These are phyloP conservation scores for Netelia inedita DNA, from an alignment of 2,888 invertebrate species.

Conservation along the genomic window DNA sequence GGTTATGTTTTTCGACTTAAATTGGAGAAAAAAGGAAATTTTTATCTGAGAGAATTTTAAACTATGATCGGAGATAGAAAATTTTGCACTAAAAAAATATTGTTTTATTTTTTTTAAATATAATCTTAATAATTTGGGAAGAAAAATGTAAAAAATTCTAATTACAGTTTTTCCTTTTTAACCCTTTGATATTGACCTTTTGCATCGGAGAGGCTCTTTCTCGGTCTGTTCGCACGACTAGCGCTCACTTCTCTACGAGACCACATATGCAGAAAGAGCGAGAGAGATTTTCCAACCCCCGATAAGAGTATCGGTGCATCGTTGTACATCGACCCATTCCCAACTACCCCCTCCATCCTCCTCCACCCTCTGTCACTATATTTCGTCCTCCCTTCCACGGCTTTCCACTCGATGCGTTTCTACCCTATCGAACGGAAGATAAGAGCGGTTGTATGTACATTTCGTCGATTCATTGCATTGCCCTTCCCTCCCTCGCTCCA, in stretches of 20 bases:
- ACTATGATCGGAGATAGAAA: too few species aligned
- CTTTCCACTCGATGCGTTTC: conserved; percentile 53
- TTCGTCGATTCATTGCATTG: conserved; percentile 46
- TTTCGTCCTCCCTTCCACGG: neutral
- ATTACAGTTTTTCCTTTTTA: conserved; percentile 60
- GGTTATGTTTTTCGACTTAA: too few species aligned
- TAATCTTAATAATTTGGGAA: too few species aligned
- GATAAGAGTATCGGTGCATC: conserved; percentile 23
- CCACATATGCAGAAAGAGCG: neutral
- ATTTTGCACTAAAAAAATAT: too few species aligned
- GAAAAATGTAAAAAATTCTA: too few species aligned
- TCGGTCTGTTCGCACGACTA: conserved; percentile 21
- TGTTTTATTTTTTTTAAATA: too few species aligned
- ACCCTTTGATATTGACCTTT: conserved; percentile 73
- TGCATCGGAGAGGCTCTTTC: conserved; percentile 5
- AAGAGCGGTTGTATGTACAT: conserved; percentile 47
- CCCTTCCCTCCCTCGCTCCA: neutral
- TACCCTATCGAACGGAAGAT: conserved; percentile 48
- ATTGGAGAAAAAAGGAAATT: too few species aligned
- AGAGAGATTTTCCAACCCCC: conserved; percentile 24
- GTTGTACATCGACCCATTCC: neutral
- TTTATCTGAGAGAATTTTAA: too few species aligned
- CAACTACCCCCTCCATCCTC: neutral
- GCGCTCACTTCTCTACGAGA: conserved; percentile 5
- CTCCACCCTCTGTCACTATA: conserved; percentile 14